Percentiles rank a stretch among this genome's conserved stretches.
These are phyloP conservation scores for Hippocampus barbouri DNA, from an alignment of 2,113 vertebrate genomes.

Conservation along the genomic window DNA sequence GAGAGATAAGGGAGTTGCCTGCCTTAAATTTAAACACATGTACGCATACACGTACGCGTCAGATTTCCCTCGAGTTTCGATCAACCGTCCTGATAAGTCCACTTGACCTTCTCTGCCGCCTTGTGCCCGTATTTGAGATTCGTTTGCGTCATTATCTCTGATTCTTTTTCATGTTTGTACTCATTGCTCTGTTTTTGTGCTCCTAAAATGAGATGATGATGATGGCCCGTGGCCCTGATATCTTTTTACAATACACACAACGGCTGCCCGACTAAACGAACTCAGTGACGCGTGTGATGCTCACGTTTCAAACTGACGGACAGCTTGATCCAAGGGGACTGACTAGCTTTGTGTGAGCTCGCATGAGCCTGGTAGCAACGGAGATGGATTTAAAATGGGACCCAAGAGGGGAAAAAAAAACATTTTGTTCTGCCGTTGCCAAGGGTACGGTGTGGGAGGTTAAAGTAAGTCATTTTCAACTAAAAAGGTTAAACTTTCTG, in stretches of 20 bases:
- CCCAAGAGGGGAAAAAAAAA: too few relatives aligned
- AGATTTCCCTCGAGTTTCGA: neutral
- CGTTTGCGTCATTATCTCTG: neutral
- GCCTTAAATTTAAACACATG: neutral
- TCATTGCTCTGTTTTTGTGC: neutral
- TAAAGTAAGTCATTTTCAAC: too few relatives aligned
- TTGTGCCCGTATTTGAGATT: slow-evolving; percentile 19
- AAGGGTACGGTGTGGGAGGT: too few relatives aligned
- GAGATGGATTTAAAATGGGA: too few relatives aligned
- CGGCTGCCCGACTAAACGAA: neutral
- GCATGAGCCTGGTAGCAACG: too few relatives aligned
- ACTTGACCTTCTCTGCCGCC: slow-evolving; percentile 23
- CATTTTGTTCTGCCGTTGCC: too few relatives aligned
- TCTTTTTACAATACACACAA: neutral
- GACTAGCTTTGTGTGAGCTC: too few relatives aligned
- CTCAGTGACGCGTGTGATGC: neutral
- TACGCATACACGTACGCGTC: neutral
- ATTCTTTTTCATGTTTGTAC: neutral
- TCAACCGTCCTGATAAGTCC: slow-evolving; percentile 5
- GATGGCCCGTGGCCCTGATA: neutral
- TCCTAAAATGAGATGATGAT: neutral
- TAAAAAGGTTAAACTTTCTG: too few relatives aligned
- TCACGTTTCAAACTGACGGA: neutral
- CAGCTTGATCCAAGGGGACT: neutral
- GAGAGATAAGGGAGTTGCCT: neutral